Conservation (phyloP, 2,113 vertebrate genomes). For the Indri indri region DNA sequence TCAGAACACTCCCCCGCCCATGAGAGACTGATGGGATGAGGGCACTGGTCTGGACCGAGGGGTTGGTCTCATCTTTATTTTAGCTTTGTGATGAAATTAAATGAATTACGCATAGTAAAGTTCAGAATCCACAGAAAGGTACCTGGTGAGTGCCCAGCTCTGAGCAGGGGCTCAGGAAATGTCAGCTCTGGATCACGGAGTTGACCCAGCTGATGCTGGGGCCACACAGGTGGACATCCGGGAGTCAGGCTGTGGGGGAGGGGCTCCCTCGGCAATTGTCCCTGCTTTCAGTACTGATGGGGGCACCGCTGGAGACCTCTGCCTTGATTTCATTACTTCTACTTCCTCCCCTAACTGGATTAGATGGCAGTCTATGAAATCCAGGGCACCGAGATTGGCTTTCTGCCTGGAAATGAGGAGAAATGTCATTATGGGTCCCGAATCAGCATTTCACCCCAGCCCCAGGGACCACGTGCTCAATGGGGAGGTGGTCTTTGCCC, state of each 20-base stretch:
- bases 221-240: background rate
- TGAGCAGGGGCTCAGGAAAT: background rate
- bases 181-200: background rate
- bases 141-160: background rate
- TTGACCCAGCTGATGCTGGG: background rate
- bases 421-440: constrained; percentile 80
- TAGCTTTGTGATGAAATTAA: constrained; percentile 23
- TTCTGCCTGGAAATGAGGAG: constrained; percentile 79
- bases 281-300: background rate
- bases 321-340: constrained; percentile 78
- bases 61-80: constrained; percentile 16
- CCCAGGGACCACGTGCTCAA: background rate
- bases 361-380: constrained; percentile 82
- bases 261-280: background rate
- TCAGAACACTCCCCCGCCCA: background rate
- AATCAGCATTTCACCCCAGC: constrained; percentile 69
- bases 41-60: background rate
- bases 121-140: background rate
- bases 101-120: background rate
- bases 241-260: background rate
- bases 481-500: constrained; percentile 3
- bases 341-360: constrained; percentile 82
- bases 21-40: background rate
- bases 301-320: background rate
- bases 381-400: constrained; percentile 65